Conservation (phyloP, 2,113 vertebrate genomes). For the Nothobranchius furzeri region DNA sequence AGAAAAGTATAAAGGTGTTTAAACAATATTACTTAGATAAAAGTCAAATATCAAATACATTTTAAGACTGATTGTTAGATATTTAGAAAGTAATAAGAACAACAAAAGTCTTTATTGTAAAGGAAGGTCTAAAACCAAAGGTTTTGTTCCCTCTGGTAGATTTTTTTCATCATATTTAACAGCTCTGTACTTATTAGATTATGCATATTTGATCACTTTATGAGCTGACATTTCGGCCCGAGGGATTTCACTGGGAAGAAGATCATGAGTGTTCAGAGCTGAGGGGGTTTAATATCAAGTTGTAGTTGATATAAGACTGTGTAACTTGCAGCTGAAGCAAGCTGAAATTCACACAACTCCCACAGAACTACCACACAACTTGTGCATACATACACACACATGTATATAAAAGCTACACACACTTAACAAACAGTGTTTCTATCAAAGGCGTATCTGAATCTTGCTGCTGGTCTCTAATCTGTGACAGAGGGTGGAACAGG, state of each 20-base stretch:
- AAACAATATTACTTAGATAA: no score
- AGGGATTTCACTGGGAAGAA: constrained; percentile 24
- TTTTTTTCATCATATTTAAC: constrained; percentile 36
- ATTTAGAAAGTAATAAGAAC: no score
- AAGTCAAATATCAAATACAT: no score
- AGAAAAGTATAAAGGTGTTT: no score
- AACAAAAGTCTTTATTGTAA: constrained; percentile 1
- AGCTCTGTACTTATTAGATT: constrained; percentile 52
- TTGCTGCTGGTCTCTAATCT: constrained; percentile 21
- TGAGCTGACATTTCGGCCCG: constrained; percentile 44
- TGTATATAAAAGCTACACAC: no score
- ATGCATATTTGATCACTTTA: constrained; percentile 46
- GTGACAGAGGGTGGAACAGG: constrained; percentile 13
- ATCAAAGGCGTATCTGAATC: background rate
- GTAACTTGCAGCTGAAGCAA: no score
- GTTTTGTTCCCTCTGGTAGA: constrained; percentile 22
- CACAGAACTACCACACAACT: no score
- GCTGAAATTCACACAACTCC: no score
- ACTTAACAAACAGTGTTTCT: no score
- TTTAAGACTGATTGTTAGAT: no score
- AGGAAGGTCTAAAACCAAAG: background rate
- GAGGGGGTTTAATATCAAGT: constrained; percentile 20
- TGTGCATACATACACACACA: no score
- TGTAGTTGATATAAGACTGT: constrained; percentile 13
- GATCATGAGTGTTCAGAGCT: constrained; percentile 17